These are phyloP conservation scores for Lepidocolaptes lacrymiger DNA, from an alignment of 2,797 vertebrate genomes.

Conservation along the genomic window DNA sequence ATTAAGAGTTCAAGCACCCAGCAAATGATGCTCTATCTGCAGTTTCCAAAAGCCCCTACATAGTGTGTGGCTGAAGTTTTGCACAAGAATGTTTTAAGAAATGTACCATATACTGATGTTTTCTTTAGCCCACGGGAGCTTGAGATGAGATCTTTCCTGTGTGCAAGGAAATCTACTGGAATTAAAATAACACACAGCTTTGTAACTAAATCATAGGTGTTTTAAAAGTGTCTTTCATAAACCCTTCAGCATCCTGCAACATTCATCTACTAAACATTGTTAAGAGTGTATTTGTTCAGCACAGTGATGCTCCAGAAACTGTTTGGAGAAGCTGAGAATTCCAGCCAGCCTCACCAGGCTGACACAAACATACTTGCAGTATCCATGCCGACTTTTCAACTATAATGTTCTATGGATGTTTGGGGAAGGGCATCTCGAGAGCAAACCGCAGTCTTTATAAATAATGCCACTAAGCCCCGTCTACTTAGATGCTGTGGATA, in stretches of 20 bases:
- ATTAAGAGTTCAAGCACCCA: background rate
- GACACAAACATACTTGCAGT: background rate
- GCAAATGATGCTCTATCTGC: background rate
- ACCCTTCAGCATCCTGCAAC: background rate
- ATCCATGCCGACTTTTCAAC: background rate
- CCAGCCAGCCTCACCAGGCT: background rate
- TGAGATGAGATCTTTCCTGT: background rate
- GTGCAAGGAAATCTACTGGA: background rate
- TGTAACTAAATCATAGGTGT: background rate
- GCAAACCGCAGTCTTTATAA: background rate
- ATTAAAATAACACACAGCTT: background rate
- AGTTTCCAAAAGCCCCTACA: background rate
- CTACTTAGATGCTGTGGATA: background rate
- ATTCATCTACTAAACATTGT: background rate
- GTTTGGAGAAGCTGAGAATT: background rate
- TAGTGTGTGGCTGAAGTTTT: slow-evolving; percentile 25
- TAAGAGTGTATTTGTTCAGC: background rate
- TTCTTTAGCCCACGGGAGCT: background rate
- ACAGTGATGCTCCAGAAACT: background rate
- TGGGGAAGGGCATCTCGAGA: background rate
- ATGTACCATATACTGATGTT: background rate
- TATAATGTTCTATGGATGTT: background rate
- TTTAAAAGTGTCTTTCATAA: background rate
- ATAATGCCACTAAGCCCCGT: background rate
- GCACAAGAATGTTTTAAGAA: background rate